Percentiles rank a stretch among this genome's conserved stretches.
These are phyloP conservation scores for Patella pellucida DNA, from an alignment of 2,888 invertebrate genomes.

Conservation along the genomic window DNA sequence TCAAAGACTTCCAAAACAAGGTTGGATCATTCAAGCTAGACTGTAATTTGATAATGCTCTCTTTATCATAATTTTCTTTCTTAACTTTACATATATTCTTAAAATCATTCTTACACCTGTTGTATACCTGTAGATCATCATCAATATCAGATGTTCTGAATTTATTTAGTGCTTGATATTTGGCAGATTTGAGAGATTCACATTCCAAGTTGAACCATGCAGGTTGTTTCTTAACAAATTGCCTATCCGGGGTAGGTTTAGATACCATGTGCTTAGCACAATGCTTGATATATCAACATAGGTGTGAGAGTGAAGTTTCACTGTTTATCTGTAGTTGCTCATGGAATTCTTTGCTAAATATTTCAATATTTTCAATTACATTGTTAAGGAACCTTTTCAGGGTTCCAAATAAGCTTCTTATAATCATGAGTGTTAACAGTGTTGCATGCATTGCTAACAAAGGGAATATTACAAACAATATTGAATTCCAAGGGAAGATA, in stretches of 20 bases:
- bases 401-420: not conserved
- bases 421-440: not conserved
- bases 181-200: not conserved
- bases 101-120: not conserved
- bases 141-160: not conserved
- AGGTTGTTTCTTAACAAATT: not conserved
- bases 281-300: too few species aligned
- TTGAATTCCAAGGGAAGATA: not conserved
- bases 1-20: not conserved
- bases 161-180: not conserved
- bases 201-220: not conserved
- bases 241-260: not conserved
- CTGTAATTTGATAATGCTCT: not conserved
- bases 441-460: not conserved
- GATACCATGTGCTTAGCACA: not conserved
- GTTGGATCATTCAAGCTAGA: not conserved
- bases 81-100: not conserved
- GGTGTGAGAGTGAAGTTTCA: too few species aligned
- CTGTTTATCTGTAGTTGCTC: too few species aligned
- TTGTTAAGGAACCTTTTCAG: not conserved
- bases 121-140: not conserved
- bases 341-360: not conserved
- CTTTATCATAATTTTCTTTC: not conserved
- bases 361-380: not conserved
- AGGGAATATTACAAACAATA: not conserved